Percentiles rank a stretch among this genome's conserved stretches.
Conservation (phyloP, 2,888 invertebrate species). For the Megalurothrips usitatus region DNA sequence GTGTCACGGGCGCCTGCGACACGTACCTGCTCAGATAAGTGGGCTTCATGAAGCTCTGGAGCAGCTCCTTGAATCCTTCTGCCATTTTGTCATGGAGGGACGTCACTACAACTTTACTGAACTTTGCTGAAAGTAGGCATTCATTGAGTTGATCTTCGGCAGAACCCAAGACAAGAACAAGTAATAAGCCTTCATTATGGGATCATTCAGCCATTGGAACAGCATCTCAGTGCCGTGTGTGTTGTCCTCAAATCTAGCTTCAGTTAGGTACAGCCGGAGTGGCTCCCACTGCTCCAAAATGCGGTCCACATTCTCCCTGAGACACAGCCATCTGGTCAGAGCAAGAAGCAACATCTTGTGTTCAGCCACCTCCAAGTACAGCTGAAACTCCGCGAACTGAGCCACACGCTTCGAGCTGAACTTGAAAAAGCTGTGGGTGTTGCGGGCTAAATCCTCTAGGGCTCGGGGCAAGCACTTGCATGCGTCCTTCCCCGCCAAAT, state of each 20-base stretch:
- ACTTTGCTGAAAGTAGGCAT: slow-evolving; percentile 38
- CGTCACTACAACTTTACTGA: slow-evolving; percentile 34
- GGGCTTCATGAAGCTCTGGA: slow-evolving; percentile 36
- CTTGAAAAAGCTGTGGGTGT: background rate
- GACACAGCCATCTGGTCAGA: slow-evolving; percentile 31
- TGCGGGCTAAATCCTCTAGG: background rate
- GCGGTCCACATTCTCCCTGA: slow-evolving; percentile 37
- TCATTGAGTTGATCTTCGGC: slow-evolving; percentile 36
- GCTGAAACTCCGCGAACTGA: background rate
- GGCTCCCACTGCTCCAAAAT: slow-evolving; percentile 42
- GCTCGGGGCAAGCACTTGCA: background rate
- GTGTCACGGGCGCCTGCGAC: no score
- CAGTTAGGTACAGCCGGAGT: slow-evolving; percentile 38
- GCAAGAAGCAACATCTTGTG: slow-evolving; percentile 40
- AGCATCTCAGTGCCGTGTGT: slow-evolving; percentile 37
- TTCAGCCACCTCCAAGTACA: slow-evolving; percentile 31
- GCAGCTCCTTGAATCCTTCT: slow-evolving; percentile 35
- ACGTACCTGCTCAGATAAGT: slow-evolving; percentile 34
- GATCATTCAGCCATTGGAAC: slow-evolving; percentile 35
- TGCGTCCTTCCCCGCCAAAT: background rate
- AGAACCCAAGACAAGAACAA: slow-evolving; percentile 37
- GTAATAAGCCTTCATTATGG: slow-evolving; percentile 37
- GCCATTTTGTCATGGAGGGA: slow-evolving; percentile 34
- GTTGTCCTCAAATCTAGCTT: slow-evolving; percentile 33
- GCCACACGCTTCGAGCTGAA: background rate